Evolutionary conservation across 2,888 invertebrate genomes (phyloP), one percentile per base, ranked within the genome.

Genomic region (Blastobasis adustella): DNA sequence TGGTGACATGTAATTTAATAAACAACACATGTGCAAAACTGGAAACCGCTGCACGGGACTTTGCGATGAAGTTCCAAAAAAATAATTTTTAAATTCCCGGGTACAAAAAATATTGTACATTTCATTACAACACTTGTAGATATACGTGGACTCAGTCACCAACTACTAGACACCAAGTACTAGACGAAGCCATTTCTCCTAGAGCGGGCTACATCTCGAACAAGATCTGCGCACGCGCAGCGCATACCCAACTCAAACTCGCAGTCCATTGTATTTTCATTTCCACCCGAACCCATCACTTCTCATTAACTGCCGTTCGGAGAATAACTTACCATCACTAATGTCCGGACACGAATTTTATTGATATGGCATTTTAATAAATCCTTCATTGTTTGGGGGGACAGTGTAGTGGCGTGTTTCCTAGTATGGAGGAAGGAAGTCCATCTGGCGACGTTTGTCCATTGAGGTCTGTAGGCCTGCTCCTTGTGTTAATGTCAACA

Each of bases 291-390:
- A 87, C 86, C 82, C 88, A 88, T 88, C 87, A 87, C 78, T 88
- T 88, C 88, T 88, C 87, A 88, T 88, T 88, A 88, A 88, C 76
- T 82, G 80, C 81, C 85, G 87, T 86, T 86, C 82, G 78, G 73
- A 86, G 88, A 88, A 88, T 88, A 88, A 84, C 70, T 88, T 88
- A 82, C 75, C 86, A 86, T 88, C 71, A 58, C 72, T 85, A 87
- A 87, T 86, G 86, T 86, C 83, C 84, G 86, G 85, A 83, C 86
- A 87, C 77, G 80, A 83, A 81, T 86, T 87, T 86, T 87, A 87
- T 88, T 86, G 85, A 86, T 88, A 88, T 86, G 81, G 84, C 87
- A 83, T 88, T 87, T 85, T 86, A 88, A 88, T 86, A 81, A 80
- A 82, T 79, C 67, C 73, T 75, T 84, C 84, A 84, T 85, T 87